Conservation (phyloP, 2,113 vertebrate genomes). For the Nestor notabilis region DNA sequence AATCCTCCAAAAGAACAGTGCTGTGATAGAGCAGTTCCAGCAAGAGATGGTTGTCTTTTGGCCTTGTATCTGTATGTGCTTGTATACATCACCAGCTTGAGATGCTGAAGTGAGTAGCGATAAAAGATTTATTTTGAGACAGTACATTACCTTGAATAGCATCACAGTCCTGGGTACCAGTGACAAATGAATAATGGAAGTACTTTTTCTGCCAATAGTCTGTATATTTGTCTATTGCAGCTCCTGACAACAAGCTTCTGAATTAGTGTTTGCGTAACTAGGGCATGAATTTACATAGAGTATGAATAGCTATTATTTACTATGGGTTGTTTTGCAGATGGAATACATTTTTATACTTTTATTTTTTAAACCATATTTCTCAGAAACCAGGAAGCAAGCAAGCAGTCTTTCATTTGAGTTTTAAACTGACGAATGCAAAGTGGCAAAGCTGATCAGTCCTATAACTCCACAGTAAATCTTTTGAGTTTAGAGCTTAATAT, state of each 20-base stretch:
- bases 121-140: slow-evolving; percentile 56
- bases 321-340: neutral
- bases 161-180: slow-evolving; percentile 10
- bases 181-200: slow-evolving; percentile 56
- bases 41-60: neutral
- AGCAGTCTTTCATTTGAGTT: neutral
- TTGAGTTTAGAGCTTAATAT: neutral
- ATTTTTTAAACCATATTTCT: neutral
- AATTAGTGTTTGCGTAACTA: neutral
- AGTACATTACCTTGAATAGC: slow-evolving; percentile 59
- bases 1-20: neutral
- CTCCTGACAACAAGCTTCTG: slow-evolving; percentile 26
- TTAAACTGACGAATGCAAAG: neutral
- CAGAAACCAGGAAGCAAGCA: neutral
- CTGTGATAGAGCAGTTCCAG: neutral
- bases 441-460: neutral
- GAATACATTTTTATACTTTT: neutral
- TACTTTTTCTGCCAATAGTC: slow-evolving; percentile 17
- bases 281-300: slow-evolving; percentile 4
- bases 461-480: neutral
- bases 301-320: slow-evolving; percentile 41
- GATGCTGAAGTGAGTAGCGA: slow-evolving; percentile 23
- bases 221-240: slow-evolving; percentile 19
- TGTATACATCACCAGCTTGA: neutral
- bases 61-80: neutral